Evolutionary conservation across 2,113 vertebrate genomes (phyloP).

Genomic region (Alectura lathami): DNA sequence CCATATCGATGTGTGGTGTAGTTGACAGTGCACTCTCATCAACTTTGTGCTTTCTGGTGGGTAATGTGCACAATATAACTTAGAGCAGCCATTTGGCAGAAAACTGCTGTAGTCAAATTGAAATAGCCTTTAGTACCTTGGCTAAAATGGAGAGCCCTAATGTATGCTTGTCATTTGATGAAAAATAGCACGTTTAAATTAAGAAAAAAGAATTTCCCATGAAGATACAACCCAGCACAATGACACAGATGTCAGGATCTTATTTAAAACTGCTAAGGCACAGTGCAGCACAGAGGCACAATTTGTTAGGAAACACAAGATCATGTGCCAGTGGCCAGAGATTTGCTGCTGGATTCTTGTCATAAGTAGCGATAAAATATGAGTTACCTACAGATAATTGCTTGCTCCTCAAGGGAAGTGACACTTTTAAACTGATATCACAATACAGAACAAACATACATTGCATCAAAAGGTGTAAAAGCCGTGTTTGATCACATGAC

Average conservation of each 20-base stretch:
- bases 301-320: slow-evolving; percentile 67
- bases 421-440: slow-evolving; percentile 62
- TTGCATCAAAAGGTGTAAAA: neutral
- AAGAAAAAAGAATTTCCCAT: slow-evolving; percentile 52
- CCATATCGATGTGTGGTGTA: slow-evolving; percentile 73
- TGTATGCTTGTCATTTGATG: slow-evolving; percentile 71
- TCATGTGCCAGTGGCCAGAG: slow-evolving; percentile 38
- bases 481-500: neutral
- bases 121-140: slow-evolving; percentile 77
- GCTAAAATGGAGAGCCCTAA: slow-evolving; percentile 73
- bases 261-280: slow-evolving; percentile 70
- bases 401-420: slow-evolving; percentile 58
- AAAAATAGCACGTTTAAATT: slow-evolving; percentile 72
- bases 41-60: slow-evolving; percentile 77
- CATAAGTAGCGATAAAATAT: slow-evolving; percentile 48
- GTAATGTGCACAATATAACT: slow-evolving; percentile 75
- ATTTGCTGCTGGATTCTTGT: slow-evolving; percentile 64
- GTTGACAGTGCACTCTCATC: slow-evolving; percentile 77
- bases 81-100: slow-evolving; percentile 78
- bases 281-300: slow-evolving; percentile 6
- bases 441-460: slow-evolving; percentile 23
- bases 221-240: slow-evolving; percentile 28
- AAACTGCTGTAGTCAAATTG: slow-evolving; percentile 78
- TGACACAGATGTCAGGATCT: slow-evolving; percentile 63
- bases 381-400: slow-evolving; percentile 64